phyloP scores from a whole-genome alignment of 1,140 invertebrate genomes.

The Ctenoplectra terminalis region DNA sequence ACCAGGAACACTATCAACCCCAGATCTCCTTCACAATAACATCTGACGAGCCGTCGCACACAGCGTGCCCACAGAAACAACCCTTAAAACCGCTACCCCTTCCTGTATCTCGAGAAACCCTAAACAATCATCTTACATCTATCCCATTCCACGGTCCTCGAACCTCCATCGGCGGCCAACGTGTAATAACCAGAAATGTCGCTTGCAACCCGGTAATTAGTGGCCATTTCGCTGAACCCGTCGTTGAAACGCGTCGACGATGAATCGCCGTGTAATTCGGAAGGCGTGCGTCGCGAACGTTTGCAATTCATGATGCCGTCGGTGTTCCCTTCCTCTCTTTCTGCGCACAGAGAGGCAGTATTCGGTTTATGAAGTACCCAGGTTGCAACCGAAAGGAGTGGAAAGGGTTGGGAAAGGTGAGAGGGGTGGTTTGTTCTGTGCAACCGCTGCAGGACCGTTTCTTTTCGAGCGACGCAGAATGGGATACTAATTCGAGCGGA shows the following conservation, averaged over 20 bases:
- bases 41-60: not conserved
- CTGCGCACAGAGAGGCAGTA: not conserved
- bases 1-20: too few species aligned
- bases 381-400: not conserved
- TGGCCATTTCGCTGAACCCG: not conserved
- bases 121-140: not conserved
- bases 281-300: conserved; percentile 1
- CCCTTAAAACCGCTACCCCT: too few species aligned
- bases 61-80: not conserved
- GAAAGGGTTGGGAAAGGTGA: too few species aligned
- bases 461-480: conserved; percentile 26
- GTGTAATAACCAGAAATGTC: conserved; percentile 1
- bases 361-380: conserved; percentile 24
- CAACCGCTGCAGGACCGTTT: not conserved
- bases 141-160: not conserved
- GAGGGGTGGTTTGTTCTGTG: conserved; percentile 13
- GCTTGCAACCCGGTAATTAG: conserved; percentile 1
- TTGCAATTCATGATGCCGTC: conserved; percentile 10
- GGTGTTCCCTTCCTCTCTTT: not conserved
- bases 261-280: conserved; percentile 31
- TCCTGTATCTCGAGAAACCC: not conserved
- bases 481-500: conserved; percentile 34
- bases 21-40: not conserved
- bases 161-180: not conserved
- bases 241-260: not conserved